These are phyloP conservation scores for Enteromius argenteus DNA, from an alignment of 2,797 vertebrate species.

Conservation along the genomic window DNA sequence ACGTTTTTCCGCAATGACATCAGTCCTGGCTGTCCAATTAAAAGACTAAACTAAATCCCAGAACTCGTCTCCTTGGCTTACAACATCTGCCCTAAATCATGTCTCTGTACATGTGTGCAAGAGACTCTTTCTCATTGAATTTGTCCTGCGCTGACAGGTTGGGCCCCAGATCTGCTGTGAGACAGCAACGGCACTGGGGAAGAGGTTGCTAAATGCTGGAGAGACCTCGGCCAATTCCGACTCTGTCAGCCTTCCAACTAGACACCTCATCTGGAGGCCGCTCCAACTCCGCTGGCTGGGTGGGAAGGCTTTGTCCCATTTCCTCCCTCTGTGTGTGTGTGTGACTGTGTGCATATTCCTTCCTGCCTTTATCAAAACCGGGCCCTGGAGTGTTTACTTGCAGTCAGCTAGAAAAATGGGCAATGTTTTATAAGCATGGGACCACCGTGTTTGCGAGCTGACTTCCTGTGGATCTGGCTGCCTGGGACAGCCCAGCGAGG, in stretches of 20 bases:
- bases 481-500: constrained; percentile 53
- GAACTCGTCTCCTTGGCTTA: constrained; percentile 56
- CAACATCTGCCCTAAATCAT: constrained; percentile 76
- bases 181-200: constrained; percentile 58
- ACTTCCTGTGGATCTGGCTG: constrained; percentile 79
- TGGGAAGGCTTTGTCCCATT: constrained; percentile 54
- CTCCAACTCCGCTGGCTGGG: constrained; percentile 42
- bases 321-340: constrained; percentile 47
- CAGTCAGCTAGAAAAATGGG: constrained; percentile 69
- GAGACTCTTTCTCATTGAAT: constrained; percentile 59
- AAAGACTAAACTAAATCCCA: constrained; percentile 67
- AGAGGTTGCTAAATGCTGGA: constrained; percentile 68
- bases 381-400: constrained; percentile 74
- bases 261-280: constrained; percentile 61
- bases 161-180: constrained; percentile 45
- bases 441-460: constrained; percentile 81
- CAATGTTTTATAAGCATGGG: constrained; percentile 81
- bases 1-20: constrained; percentile 65
- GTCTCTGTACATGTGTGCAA: constrained; percentile 59
- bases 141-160: constrained; percentile 59
- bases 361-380: constrained; percentile 60
- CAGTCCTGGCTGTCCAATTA: constrained; percentile 73
- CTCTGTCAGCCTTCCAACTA: constrained; percentile 59
- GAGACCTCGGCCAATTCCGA: constrained; percentile 56
- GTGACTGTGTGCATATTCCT: constrained; percentile 55